phyloP scores from a whole-genome alignment of 2,888 invertebrate species.

The Apotomis capreana region DNA sequence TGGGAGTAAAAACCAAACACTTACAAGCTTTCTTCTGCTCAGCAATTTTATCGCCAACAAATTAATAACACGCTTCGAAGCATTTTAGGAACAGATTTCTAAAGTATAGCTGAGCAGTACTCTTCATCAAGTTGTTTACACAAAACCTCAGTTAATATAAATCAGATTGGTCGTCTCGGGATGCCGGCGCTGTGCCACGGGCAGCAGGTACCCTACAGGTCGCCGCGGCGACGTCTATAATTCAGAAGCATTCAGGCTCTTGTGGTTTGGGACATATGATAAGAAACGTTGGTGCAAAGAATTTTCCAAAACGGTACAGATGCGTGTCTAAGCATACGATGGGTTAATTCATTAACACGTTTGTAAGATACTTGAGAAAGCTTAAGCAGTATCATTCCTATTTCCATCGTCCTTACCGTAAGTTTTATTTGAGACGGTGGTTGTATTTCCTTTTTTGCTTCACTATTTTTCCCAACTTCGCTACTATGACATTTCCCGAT shows the following conservation, averaged over 20 bases:
- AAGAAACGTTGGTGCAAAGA: slow-evolving; percentile 7
- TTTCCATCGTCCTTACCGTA: no score
- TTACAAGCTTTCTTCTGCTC: slow-evolving; percentile 3
- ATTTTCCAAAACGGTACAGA: no score
- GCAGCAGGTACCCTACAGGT: slow-evolving; percentile 51
- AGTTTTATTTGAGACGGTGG: no score
- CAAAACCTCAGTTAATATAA: slow-evolving; percentile 54
- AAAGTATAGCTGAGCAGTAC: slow-evolving; percentile 27
- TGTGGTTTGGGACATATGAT: slow-evolving; percentile 27
- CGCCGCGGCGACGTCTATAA: slow-evolving; percentile 57
- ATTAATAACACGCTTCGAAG: slow-evolving; percentile 25
- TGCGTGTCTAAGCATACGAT: no score
- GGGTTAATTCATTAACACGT: background rate
- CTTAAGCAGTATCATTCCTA: background rate
- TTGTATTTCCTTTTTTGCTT: no score
- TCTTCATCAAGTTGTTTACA: slow-evolving; percentile 46
- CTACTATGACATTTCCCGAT: no score
- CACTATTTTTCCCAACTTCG: no score
- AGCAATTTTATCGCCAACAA: slow-evolving; percentile 12
- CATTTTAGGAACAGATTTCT: slow-evolving; percentile 27
- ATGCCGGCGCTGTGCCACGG: slow-evolving; percentile 42
- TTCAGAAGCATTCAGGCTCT: slow-evolving; percentile 59
- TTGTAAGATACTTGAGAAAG: background rate
- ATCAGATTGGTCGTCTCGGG: slow-evolving; percentile 50
- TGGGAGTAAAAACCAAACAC: background rate